Base-by-base conservation (phyloP, 2,888 invertebrate genomes). In the Poecilus cupreus region DNA sequence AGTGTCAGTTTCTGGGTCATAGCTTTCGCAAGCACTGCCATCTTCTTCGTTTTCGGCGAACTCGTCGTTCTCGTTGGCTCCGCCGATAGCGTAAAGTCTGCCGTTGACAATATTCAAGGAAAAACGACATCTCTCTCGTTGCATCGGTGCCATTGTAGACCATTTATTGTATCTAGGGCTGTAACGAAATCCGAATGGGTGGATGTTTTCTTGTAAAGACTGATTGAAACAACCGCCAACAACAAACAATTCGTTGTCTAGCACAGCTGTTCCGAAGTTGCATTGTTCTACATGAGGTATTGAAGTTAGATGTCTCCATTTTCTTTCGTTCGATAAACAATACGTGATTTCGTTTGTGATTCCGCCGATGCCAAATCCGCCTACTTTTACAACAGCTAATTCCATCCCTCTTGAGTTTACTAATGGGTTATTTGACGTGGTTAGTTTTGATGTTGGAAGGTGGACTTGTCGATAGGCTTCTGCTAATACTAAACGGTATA, bases 221-320 rank as follows among this genome's bases (percentile, higher is more conserved):
- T 93, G 93, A 87, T 94, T 94, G 85, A 94, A 94, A 84, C 94
- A 94, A 0, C 94, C 94, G 11, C 94, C 94, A 11, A 94, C 92
- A 2, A 94, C 91, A 85, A 92, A 94, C 11, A 94, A 89, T 85
- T 93, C 92, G 86, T 94, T 94, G 82, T 93, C 91, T 8, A 93
- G 88, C 0, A 94, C 94, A 5, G 93, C 92, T 5, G 93, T 92
- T 1, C 94, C 94, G 87, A 93, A 94, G 87, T 94, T 94, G 86
- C 94, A 94, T 86, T 94, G 94, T 85, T 94, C 94, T 4, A 94
- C 92, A 85, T 94, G 94, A 0, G 94, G 94, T 84, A 94, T 94
- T 49, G 91, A 91, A 2, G 94, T 94, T 26, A 94, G 87, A 83
- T 91, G 91, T 83, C 92, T 90, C 93, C 94, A 94, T 85, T 91